A percentile compares a stretch with the other conserved stretches of the same genome.
Conservation (phyloP, 2,797 vertebrate species). For the Brachyrhaphis roseni region DNA sequence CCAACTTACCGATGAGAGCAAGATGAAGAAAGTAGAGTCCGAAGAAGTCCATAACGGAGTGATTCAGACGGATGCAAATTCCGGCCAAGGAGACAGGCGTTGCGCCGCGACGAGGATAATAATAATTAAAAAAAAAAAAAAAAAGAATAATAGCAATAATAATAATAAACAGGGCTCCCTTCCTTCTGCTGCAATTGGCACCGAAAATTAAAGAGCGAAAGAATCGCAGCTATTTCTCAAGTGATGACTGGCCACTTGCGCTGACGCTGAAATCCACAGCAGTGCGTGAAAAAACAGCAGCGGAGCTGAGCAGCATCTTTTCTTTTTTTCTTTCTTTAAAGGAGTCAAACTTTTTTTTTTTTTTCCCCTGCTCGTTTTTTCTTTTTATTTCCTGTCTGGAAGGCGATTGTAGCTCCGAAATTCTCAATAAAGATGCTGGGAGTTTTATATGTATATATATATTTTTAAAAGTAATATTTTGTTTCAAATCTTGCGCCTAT, state of each 20-base stretch:
- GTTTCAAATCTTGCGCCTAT: constrained; percentile 21
- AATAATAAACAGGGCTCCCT: constrained; percentile 1
- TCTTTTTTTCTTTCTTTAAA: constrained; percentile 20
- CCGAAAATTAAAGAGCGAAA: constrained; percentile 39
- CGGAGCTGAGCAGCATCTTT: constrained; percentile 52
- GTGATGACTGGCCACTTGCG: constrained; percentile 52
- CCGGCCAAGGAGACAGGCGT: constrained; percentile 36
- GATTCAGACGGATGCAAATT: constrained; percentile 60
- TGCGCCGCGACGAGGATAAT: constrained; percentile 31
- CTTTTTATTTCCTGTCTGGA: constrained; percentile 22
- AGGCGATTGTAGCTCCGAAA: constrained; percentile 24
- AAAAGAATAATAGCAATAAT: background rate
- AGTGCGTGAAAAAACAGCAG: constrained; percentile 45
- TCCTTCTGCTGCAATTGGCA: constrained; percentile 41
- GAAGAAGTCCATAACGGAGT: constrained; percentile 72
- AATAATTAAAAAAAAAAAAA: background rate
- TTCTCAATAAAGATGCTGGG: background rate
- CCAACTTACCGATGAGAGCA: constrained; percentile 75
- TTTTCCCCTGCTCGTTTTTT: background rate
- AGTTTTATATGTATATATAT: too few relatives aligned
- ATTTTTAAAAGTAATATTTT: background rate
- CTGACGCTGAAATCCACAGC: constrained; percentile 63
- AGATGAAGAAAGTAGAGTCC: constrained; percentile 77
- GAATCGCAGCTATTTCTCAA: constrained; percentile 63
- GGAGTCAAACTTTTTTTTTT: constrained; percentile 64